These are phyloP conservation scores for Phortica okadai DNA, from an alignment of 2,888 invertebrate genomes.

Conservation along the genomic window DNA sequence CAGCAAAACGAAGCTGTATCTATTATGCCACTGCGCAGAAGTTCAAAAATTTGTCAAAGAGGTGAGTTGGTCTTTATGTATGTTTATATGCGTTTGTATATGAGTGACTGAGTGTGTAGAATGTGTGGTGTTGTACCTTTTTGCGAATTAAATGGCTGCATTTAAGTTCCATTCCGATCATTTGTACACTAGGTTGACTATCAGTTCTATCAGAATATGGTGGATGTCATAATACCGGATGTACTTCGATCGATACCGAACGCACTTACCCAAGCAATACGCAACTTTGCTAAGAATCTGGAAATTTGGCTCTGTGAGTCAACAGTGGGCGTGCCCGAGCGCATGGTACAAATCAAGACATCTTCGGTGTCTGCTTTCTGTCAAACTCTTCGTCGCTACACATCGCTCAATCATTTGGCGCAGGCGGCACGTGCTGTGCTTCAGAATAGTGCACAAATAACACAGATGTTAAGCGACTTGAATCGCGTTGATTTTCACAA, in stretches of 20 bases:
- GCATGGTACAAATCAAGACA: conserved; percentile 89
- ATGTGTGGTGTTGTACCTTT: background rate
- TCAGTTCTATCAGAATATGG: conserved; percentile 95
- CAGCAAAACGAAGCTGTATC: conserved; percentile 80
- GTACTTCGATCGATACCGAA: conserved; percentile 96
- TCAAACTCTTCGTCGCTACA: conserved; percentile 95
- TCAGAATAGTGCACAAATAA: conserved; percentile 95
- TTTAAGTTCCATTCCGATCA: background rate
- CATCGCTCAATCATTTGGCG: conserved; percentile 97
- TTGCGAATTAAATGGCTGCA: background rate
- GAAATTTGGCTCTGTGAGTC: conserved; percentile 93
- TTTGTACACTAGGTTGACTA: conserved; percentile 83
- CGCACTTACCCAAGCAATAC: conserved; percentile 92
- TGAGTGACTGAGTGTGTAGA: background rate
- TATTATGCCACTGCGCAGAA: conserved; percentile 73
- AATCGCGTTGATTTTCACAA: conserved; percentile 98
- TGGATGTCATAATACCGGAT: conserved; percentile 97
- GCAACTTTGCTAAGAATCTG: conserved; percentile 94
- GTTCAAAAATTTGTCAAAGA: conserved; percentile 74
- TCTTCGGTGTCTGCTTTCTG: conserved; percentile 93
- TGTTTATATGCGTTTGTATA: background rate
- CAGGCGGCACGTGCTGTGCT: conserved; percentile 92
- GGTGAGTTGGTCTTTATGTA: conserved; percentile 53
- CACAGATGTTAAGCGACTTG: conserved; percentile 96
- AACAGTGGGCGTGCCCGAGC: conserved; percentile 88